Percentiles rank a stretch among this genome's conserved stretches.
phyloP scores from a whole-genome alignment of 2,888 invertebrate species.

The Nomada fabriciana region DNA sequence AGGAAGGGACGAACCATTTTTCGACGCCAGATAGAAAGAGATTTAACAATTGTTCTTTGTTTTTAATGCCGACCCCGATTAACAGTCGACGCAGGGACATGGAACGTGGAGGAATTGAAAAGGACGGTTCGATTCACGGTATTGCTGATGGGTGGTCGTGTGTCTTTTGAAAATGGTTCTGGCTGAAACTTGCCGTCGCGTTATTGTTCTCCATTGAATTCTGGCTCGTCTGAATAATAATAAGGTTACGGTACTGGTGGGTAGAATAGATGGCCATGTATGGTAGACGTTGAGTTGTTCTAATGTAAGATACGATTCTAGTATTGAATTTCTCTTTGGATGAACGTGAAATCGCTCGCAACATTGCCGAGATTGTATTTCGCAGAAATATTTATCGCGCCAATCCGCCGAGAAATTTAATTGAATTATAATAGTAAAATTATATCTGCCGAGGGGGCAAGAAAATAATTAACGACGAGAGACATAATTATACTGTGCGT shows the following conservation, averaged over 20 bases:
- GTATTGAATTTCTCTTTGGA: too few species aligned
- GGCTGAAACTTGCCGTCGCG: constrained; percentile 1
- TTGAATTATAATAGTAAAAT: too few species aligned
- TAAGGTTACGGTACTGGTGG: background rate
- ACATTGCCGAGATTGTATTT: too few species aligned
- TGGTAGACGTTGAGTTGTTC: background rate
- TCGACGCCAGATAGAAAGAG: background rate
- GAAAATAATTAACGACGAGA: background rate
- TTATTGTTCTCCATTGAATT: constrained; percentile 15
- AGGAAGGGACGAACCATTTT: too few species aligned
- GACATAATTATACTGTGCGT: background rate
- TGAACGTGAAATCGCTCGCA: too few species aligned
- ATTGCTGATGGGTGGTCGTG: background rate
- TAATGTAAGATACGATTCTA: too few species aligned
- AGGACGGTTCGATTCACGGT: background rate
- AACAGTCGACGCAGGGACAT: background rate
- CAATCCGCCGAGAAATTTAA: too few species aligned
- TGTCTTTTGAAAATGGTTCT: background rate
- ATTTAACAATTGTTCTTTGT: background rate
- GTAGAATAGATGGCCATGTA: background rate
- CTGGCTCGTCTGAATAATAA: constrained; percentile 9
- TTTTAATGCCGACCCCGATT: background rate
- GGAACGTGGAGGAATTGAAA: background rate
- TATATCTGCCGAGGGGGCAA: too few species aligned
- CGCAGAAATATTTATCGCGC: too few species aligned